Base-by-base conservation (phyloP, 2,797 vertebrate genomes). In the Ptychadena robeensis region DNA sequence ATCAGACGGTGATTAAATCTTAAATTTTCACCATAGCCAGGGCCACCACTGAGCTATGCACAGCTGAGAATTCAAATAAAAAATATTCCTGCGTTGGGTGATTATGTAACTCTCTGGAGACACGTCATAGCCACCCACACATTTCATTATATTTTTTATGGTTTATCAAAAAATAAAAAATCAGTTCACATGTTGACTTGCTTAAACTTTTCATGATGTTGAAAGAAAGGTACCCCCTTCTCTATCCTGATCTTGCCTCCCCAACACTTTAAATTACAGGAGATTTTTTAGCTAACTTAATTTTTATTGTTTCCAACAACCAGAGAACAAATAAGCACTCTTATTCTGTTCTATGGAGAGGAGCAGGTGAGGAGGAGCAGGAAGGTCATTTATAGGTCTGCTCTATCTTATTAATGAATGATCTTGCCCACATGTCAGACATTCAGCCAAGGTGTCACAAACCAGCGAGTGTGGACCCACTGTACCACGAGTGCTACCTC, bases 1-100 rank as follows among this genome's bases (percentile, higher is more conserved):
- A 74, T 40, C n/a, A 38, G n/a, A 38, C 40, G 22, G 66, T 68
- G 18, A 68, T n/a, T 35, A 68, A 38, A 35, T 68, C 32, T 68
- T 68, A 8, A 25, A 35, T n/a, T 37, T 34, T 68, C 32, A 12
- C 38, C 32, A 68, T 37, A n/a, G 15, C 14, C 34, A 68, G 66
- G 32, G 15, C 32, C 32, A 67, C 31, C 32, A 25, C 66, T n/a
- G 66, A 68, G 32, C n/a, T 68, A 37, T 10, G 8, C 6, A 1
- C 32, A 2, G 18, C 66, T 25, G 34, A 68, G 32, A 38, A n/a
- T 37, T 37, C 3, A 35, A 38, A 34, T 37, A 18, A 8, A n/a
- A 67, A 68, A 68, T 22, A 7, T 68, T 10, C 34, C 9, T 25
- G 32, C n/a, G 8, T 22, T 35, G 34, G 66, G 15, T n/a, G 30